Conservation (phyloP, 2,797 vertebrate species). For the Pelochelys cantorii region DNA sequence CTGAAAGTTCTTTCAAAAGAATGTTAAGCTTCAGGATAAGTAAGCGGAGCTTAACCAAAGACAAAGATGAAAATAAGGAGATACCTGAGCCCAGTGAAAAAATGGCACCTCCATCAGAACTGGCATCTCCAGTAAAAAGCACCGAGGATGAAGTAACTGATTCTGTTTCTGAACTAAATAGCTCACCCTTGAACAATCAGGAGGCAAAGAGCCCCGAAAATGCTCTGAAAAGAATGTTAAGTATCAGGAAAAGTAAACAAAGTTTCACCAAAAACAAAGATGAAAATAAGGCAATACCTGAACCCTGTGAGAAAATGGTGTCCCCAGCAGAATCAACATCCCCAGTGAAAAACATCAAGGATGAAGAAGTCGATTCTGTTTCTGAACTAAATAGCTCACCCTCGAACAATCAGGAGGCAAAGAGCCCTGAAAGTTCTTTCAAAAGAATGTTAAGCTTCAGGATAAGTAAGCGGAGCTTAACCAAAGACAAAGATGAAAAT, state of each 20-base stretch:
- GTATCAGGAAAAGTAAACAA: neutral
- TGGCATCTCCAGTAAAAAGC: neutral
- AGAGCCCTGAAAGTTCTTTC: conserved; percentile 43
- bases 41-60: neutral
- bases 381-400: neutral
- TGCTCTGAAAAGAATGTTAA: conserved; percentile 43
- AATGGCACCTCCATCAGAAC: neutral
- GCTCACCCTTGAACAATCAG: neutral
- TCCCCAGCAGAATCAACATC: conserved; percentile 16
- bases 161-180: neutral
- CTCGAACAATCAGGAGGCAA: neutral
- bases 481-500: neutral
- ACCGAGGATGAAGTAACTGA: neutral
- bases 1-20: conserved; percentile 47
- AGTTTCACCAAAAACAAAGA: neutral
- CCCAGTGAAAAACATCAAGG: fast-evolving
- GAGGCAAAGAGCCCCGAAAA: conserved; percentile 44
- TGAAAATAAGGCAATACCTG: neutral
- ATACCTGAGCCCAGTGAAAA: neutral
- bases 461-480: neutral
- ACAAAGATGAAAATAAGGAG: neutral
- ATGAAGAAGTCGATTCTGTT: neutral
- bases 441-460: conserved; percentile 43
- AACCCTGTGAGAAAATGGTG: neutral
- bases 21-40: conserved; percentile 30